phyloP scores from a whole-genome alignment of 2,113 vertebrate genomes.

The Ochotona curzoniae region DNA sequence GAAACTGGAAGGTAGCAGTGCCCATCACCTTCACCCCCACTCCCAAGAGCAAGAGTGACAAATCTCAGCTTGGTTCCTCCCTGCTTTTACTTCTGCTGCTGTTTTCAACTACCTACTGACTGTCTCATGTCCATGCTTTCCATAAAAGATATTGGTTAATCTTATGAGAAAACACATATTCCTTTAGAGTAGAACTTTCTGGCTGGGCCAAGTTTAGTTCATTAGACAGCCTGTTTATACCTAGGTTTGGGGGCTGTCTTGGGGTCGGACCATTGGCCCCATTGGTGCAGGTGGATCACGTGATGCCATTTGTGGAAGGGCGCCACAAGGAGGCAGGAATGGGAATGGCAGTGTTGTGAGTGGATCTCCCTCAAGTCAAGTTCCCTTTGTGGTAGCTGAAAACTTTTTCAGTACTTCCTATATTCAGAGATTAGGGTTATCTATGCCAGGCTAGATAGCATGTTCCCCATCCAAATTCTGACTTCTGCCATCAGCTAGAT shows the following conservation, averaged over 20 bases:
- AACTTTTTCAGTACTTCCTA: not conserved
- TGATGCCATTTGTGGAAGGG: not conserved
- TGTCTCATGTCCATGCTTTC: not conserved
- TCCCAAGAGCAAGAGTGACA: not conserved
- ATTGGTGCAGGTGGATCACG: not conserved
- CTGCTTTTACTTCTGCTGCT: not conserved
- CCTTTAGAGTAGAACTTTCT: not conserved
- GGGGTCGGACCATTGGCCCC: not conserved
- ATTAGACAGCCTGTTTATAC: not conserved
- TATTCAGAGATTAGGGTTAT: not conserved
- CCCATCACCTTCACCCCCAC: too few species aligned
- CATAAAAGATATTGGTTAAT: not conserved
- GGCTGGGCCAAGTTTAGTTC: not conserved
- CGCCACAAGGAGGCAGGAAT: not conserved
- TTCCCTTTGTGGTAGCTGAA: not conserved
- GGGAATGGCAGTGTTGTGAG: not conserved
- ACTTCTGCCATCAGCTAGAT: not conserved
- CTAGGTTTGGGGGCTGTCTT: not conserved
- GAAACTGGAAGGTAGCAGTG: not conserved
- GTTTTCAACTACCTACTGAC: not conserved
- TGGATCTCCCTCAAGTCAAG: not conserved
- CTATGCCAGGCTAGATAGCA: not conserved
- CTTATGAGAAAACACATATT: not conserved
- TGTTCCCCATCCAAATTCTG: not conserved
- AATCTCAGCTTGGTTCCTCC: not conserved